These are phyloP conservation scores for Lagocephalus sceleratus DNA, from an alignment of 2,797 vertebrate genomes.

Conservation along the genomic window DNA sequence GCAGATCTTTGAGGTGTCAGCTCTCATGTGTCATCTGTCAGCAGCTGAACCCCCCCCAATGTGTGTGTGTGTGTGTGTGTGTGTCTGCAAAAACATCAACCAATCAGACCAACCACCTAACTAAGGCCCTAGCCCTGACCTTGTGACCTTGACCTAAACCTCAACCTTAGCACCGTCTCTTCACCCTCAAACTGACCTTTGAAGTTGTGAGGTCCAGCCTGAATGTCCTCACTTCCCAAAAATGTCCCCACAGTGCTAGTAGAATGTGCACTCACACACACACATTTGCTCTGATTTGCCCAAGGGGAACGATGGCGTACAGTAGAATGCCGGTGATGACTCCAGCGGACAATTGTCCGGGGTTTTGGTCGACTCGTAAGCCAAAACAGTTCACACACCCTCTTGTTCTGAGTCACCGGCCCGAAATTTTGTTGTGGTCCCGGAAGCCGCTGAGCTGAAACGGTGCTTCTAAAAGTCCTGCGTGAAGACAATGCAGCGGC, in stretches of 20 bases:
- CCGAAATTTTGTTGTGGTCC: conserved; percentile 9
- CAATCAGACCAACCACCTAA: too few relatives aligned
- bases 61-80: conserved; percentile 4
- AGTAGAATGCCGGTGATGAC: conserved; percentile 31
- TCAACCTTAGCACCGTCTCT: too few relatives aligned
- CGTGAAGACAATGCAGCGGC: conserved; percentile 26
- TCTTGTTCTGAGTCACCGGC: conserved; percentile 28
- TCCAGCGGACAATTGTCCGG: conserved; percentile 33
- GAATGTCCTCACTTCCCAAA: too few relatives aligned
- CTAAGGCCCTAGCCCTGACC: too few relatives aligned
- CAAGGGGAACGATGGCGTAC: conserved; percentile 13
- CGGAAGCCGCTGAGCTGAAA: conserved; percentile 11
- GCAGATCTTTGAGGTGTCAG: conserved; percentile 42
- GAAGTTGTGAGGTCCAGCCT: too few relatives aligned
- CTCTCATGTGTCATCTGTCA: conserved; percentile 36
- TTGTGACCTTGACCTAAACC: too few relatives aligned
- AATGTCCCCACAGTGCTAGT: too few relatives aligned
- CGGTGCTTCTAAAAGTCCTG: conserved; percentile 20
- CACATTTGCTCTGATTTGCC: neutral
- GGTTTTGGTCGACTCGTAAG: conserved; percentile 33
- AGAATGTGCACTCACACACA: conserved; percentile 4
- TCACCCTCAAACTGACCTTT: too few relatives aligned
- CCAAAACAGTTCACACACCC: conserved; percentile 17
- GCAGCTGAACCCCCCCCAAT: conserved; percentile 28
- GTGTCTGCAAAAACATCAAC: neutral